A percentile compares a stretch with the other conserved stretches of the same genome.
phyloP scores from a whole-genome alignment of 2,888 invertebrate species.

The Nematopogon swammerdamellus region DNA sequence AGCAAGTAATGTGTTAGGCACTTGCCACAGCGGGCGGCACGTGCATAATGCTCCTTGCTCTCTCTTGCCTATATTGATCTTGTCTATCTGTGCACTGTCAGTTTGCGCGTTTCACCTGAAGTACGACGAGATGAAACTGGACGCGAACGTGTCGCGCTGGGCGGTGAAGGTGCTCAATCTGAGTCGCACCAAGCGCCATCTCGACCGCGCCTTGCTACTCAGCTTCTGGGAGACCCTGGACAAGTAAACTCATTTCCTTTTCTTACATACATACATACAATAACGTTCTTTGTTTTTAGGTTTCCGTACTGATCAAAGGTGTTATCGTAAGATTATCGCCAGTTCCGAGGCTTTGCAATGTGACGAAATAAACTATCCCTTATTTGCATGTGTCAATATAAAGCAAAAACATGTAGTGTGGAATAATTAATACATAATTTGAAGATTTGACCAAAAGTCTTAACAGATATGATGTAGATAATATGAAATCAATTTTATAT shows the following conservation, averaged over 20 bases:
- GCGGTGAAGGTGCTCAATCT: conserved; percentile 91
- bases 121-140: conserved; percentile 93
- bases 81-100: too few species aligned
- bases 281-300: not conserved
- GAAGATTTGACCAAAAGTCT: too few species aligned
- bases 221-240: conserved; percentile 97
- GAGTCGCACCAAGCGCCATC: conserved; percentile 90
- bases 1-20: too few species aligned
- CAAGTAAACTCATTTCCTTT: conserved; percentile 59
- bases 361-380: too few species aligned
- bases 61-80: too few species aligned
- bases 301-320: not conserved
- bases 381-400: too few species aligned
- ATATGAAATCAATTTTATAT: too few species aligned
- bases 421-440: not conserved
- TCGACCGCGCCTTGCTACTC: conserved; percentile 93
- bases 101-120: conserved; percentile 97
- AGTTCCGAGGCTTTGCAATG: not conserved
- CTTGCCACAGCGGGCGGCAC: too few species aligned
- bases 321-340: too few species aligned
- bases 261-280: not conserved
- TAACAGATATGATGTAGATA: too few species aligned
- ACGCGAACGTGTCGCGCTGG: conserved; percentile 95
- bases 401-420: too few species aligned
- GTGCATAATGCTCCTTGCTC: too few species aligned